A percentile compares a stretch with the other conserved stretches of the same genome.
Evolutionary conservation across 2,888 invertebrate genomes (phyloP).

Genomic region (Periphyllus acericola): DNA sequence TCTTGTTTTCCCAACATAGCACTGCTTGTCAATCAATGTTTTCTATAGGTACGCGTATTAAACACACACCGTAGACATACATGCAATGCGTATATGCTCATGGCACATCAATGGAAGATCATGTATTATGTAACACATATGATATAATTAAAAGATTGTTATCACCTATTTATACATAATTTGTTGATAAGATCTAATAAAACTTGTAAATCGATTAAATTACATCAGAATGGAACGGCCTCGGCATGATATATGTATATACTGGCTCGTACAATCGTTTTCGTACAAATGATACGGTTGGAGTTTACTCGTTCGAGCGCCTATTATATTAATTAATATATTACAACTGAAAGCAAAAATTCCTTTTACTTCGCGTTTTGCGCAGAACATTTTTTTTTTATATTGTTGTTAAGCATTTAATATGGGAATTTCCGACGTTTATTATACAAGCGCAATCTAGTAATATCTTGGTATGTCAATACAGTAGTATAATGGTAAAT

Average conservation of each 20-base stretch:
- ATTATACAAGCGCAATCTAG: neutral
- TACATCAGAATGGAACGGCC: too few relatives aligned
- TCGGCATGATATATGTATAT: neutral
- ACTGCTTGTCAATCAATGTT: slow-evolving; percentile 12
- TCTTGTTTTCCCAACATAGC: neutral
- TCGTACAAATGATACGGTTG: neutral
- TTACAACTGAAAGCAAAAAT: neutral
- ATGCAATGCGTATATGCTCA: neutral
- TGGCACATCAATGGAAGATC: neutral
- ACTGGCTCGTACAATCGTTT: neutral
- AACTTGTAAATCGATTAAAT: neutral
- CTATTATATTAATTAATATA: too few relatives aligned
- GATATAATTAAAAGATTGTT: too few relatives aligned
- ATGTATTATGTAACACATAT: neutral
- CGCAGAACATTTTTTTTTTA: neutral
- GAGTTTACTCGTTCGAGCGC: neutral
- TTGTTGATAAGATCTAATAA: neutral
- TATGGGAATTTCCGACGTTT: neutral
- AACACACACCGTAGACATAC: neutral
- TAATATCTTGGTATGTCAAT: neutral
- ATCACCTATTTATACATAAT: too few relatives aligned
- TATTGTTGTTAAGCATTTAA: neutral
- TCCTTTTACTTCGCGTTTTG: too few relatives aligned
- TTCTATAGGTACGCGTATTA: neutral
- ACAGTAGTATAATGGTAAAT: neutral